Base-by-base conservation (phyloP, 2,797 vertebrate genomes). In the Sebastiscus tertius region DNA sequence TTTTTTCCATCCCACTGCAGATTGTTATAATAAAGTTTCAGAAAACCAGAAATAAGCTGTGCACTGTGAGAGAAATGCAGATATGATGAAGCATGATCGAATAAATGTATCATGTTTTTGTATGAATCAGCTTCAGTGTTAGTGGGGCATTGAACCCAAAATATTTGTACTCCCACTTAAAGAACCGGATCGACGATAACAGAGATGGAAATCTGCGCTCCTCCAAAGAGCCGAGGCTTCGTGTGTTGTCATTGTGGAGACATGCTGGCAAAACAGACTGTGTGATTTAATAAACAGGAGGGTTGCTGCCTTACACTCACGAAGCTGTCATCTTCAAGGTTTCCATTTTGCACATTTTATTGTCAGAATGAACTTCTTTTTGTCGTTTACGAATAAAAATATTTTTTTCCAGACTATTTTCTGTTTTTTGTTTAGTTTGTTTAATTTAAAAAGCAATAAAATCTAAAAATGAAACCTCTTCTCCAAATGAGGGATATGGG, bases 241-340 rank as follows among this genome's bases (percentile, higher is more conserved):
- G 36, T 76, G 85, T 90, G 90, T 92, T 92, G 72, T 83, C 55
- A 83, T 61, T 73, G 61, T 8, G 82, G 66, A 78, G 29, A 18
- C 16, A 83, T 95, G 92, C 80, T 85, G 94, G 93, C 93, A 93
- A 90, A 96, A 93, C 93, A 94, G 77, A 70, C 78, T 80, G 75
- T 80, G 85, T 89, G 89, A 93, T 93, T 94, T 90, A 78, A 89
- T 56, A 84, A 85, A 85, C 72, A 88, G 26, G 71, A 59, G 39
- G 54, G 69, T 61, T 68, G 63, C 66, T 22, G 77, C 75, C 82
- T 79, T 39, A 39, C 62, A 73, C 61, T 77, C 70, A 58, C 67
- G 1, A 39, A 61, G 34, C 65, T 75, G 3, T 18, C 20, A 8
- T 42, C 49, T 73, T 18, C 39, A 36, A 26, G 42, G 18, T 66